phyloP scores from a whole-genome alignment of 2,888 invertebrate genomes.

The Archips xylosteana region DNA sequence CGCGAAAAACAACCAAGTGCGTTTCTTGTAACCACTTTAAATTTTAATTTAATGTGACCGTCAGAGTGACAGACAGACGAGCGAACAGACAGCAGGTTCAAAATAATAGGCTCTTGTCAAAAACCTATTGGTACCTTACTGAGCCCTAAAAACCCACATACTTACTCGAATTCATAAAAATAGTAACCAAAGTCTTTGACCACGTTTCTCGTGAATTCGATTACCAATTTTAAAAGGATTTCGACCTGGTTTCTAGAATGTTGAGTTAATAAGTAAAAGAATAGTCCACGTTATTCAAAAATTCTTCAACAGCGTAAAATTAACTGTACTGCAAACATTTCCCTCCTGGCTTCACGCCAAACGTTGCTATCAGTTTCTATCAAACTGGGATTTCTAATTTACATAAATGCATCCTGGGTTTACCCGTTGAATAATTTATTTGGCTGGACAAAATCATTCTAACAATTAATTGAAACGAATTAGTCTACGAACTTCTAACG shows the following conservation, averaged over 20 bases:
- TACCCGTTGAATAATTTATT: slow-evolving; percentile 55
- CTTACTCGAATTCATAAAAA: not conserved
- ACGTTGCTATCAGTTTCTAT: slow-evolving; percentile 71
- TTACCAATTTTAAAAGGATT: slow-evolving; percentile 14
- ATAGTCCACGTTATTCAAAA: slow-evolving; percentile 49
- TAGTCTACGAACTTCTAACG: not conserved
- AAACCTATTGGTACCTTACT: too few relatives aligned
- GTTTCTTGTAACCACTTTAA: too few relatives aligned
- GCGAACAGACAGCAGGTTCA: too few relatives aligned
- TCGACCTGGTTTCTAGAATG: slow-evolving; percentile 24
- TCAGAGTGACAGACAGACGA: too few relatives aligned
- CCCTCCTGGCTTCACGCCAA: slow-evolving; percentile 69
- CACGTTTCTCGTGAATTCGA: not conserved
- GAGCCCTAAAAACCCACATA: not conserved
- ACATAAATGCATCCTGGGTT: slow-evolving; percentile 55
- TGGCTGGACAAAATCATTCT: slow-evolving; percentile 6
- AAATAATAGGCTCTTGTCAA: too few relatives aligned
- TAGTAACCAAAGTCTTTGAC: not conserved
- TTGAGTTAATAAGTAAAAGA: slow-evolving; percentile 29
- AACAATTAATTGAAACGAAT: slow-evolving; percentile 4
- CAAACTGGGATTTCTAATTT: slow-evolving; percentile 65
- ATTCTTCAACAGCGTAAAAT: slow-evolving; percentile 70
- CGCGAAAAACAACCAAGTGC: too few relatives aligned
- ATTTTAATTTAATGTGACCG: too few relatives aligned
- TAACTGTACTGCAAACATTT: slow-evolving; percentile 73